These are phyloP conservation scores for Drosophila cardini DNA, from an alignment of 1,140 invertebrate genomes.

Conservation along the genomic window DNA sequence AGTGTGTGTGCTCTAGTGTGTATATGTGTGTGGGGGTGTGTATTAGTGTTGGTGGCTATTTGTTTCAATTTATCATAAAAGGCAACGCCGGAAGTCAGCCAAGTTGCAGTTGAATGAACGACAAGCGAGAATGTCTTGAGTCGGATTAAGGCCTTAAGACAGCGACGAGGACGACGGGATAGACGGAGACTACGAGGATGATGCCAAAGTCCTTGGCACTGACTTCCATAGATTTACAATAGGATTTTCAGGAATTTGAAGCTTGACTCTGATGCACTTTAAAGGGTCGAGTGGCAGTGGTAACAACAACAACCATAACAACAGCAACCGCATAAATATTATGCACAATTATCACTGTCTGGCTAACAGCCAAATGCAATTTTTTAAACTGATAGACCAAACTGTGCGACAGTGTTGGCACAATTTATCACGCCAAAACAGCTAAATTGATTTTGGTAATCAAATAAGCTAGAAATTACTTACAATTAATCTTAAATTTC, in stretches of 20 bases:
- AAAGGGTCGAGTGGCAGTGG: slow-evolving; percentile 8
- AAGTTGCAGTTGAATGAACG: slow-evolving; percentile 80
- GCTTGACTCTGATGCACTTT: slow-evolving; percentile 27
- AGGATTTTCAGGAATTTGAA: slow-evolving; percentile 53
- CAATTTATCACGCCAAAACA: too few species aligned
- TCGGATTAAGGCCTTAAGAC: slow-evolving; percentile 67
- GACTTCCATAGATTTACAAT: slow-evolving; percentile 56
- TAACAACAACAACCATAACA: slow-evolving; percentile 1
- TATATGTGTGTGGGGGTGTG: slow-evolving; percentile 35
- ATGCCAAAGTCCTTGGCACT: slow-evolving; percentile 64
- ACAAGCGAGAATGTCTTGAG: slow-evolving; percentile 63
- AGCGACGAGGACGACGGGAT: too few species aligned
- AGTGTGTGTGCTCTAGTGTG: slow-evolving; percentile 8
- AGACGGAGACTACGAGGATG: not conserved
- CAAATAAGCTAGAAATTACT: too few species aligned
- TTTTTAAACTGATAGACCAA: slow-evolving; percentile 41
- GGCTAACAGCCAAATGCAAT: slow-evolving; percentile 36
- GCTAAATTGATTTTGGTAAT: too few species aligned
- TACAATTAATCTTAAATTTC: too few species aligned
- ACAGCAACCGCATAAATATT: slow-evolving; percentile 64
- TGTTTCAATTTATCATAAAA: slow-evolving; percentile 83
- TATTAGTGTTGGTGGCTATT: slow-evolving; percentile 64
- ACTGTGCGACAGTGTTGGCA: not conserved
- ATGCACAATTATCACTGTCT: slow-evolving; percentile 67
- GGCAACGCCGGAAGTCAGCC: slow-evolving; percentile 80